phyloP scores from a whole-genome alignment of 1,140 invertebrate genomes.

The Diabrotica virgifera region DNA sequence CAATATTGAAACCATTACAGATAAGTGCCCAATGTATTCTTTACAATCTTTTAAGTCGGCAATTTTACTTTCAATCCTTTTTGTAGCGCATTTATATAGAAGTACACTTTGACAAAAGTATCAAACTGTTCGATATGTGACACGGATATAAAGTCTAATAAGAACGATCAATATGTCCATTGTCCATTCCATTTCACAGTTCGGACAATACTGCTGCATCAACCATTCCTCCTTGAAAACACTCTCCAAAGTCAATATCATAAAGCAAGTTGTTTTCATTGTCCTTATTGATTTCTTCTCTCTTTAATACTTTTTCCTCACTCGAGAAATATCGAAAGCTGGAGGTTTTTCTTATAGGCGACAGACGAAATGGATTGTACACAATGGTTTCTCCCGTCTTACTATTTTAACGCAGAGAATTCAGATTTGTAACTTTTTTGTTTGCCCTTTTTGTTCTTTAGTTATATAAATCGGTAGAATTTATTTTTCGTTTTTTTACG shows the following conservation, averaged over 20 bases:
- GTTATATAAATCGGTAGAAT: too few species aligned
- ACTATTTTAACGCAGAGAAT: too few species aligned
- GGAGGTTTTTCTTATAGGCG: not conserved
- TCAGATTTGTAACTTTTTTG: too few species aligned
- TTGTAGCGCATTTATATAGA: too few species aligned
- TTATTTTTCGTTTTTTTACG: too few species aligned
- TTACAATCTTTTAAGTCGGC: too few species aligned
- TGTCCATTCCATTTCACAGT: slow-evolving; percentile 2
- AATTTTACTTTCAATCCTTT: too few species aligned
- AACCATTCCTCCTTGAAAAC: not conserved
- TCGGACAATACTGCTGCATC: slow-evolving; percentile 1
- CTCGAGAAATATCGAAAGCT: slow-evolving; percentile 2
- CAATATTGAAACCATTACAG: too few species aligned
- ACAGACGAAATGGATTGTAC: not conserved
- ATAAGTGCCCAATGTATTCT: too few species aligned
- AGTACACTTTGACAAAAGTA: too few species aligned
- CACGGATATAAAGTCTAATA: not conserved
- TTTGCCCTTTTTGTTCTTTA: too few species aligned
- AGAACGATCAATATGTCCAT: slow-evolving; percentile 2
- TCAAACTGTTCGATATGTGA: not conserved
- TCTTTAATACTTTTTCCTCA: not conserved
- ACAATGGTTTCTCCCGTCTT: not conserved
- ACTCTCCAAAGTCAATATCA: slow-evolving; percentile 2
- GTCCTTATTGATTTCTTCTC: slow-evolving; percentile 1
- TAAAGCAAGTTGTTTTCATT: not conserved